Conservation (phyloP, 2,888 invertebrate species). For the Phalangium opilio region DNA sequence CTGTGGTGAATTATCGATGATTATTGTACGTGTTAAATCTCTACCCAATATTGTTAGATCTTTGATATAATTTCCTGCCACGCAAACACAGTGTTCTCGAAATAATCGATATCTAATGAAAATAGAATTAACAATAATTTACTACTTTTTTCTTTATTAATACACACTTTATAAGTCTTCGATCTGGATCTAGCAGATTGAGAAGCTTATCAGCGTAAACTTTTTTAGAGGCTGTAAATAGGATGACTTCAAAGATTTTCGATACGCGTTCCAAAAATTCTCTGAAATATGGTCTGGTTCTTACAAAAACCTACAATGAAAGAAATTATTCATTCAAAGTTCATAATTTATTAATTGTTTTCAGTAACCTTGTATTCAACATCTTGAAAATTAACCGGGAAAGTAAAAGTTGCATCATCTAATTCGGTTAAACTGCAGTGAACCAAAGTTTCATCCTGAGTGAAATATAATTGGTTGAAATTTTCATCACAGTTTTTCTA, state of each 20-base stretch:
- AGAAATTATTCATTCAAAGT: conserved; percentile 1
- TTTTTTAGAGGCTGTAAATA: conserved; percentile 89
- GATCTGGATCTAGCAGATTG: conserved; percentile 73
- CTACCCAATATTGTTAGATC: conserved; percentile 82
- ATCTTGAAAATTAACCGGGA: conserved; percentile 81
- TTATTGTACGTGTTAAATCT: conserved; percentile 72
- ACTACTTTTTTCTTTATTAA: neutral
- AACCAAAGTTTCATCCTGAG: conserved; percentile 79
- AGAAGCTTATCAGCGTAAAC: conserved; percentile 87
- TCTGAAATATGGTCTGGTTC: conserved; percentile 76
- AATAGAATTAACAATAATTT: neutral
- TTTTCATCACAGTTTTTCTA: no score
- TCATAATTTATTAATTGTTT: neutral
- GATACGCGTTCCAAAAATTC: conserved; percentile 83
- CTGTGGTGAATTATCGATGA: conserved; percentile 77
- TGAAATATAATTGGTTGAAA: no score
- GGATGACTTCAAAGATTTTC: conserved; percentile 72
- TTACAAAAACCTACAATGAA: conserved; percentile 47
- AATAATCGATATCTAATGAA: conserved; percentile 54
- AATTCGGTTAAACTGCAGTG: conserved; percentile 85
- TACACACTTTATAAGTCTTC: conserved; percentile 66
- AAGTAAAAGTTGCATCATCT: conserved; percentile 80
- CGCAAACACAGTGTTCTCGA: conserved; percentile 86
- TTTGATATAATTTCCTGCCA: conserved; percentile 92
- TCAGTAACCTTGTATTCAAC: conserved; percentile 51